These are phyloP conservation scores for Pachymerium ferrugineum DNA, from an alignment of 2,888 invertebrate genomes.

Conservation along the genomic window DNA sequence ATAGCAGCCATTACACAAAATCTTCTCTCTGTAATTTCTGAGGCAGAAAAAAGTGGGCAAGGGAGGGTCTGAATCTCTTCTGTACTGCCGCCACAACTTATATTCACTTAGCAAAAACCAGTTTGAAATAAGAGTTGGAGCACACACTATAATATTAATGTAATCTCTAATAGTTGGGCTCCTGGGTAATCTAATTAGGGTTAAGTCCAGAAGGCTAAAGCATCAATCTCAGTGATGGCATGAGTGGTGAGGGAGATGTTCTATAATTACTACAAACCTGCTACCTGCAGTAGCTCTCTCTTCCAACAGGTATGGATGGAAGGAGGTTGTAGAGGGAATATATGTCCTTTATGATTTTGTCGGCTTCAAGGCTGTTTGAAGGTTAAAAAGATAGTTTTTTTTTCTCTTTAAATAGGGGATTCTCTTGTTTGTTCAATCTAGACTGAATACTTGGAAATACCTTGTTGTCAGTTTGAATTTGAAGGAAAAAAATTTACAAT, in stretches of 20 bases:
- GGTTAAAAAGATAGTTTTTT: background rate
- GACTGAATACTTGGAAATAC: too few relatives aligned
- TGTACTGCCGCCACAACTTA: slow-evolving; percentile 13
- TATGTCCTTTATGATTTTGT: slow-evolving; percentile 11
- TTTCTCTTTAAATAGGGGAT: too few relatives aligned
- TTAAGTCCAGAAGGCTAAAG: slow-evolving; percentile 18
- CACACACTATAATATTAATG: slow-evolving; percentile 19
- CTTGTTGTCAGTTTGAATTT: too few relatives aligned
- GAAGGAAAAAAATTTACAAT: too few relatives aligned
- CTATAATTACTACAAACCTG: slow-evolving; percentile 15
- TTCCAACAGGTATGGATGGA: background rate
- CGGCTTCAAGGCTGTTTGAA: slow-evolving; percentile 1
- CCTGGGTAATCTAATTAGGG: slow-evolving; percentile 17
- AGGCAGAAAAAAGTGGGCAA: slow-evolving; percentile 5
- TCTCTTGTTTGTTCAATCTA: too few relatives aligned
- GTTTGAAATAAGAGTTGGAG: slow-evolving; percentile 15
- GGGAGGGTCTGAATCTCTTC: background rate
- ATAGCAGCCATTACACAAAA: slow-evolving; percentile 19
- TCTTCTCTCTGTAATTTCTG: slow-evolving; percentile 1
- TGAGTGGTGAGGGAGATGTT: background rate
- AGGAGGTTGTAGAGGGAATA: background rate
- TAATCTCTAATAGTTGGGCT: slow-evolving; percentile 19
- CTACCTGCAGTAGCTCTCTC: background rate
- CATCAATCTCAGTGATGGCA: slow-evolving; percentile 9
- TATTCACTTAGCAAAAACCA: slow-evolving; percentile 15